A percentile compares a stretch with the other conserved stretches of the same genome.
Conservation (phyloP, 2,888 invertebrate species). For the Drosophila diplacantha region DNA sequence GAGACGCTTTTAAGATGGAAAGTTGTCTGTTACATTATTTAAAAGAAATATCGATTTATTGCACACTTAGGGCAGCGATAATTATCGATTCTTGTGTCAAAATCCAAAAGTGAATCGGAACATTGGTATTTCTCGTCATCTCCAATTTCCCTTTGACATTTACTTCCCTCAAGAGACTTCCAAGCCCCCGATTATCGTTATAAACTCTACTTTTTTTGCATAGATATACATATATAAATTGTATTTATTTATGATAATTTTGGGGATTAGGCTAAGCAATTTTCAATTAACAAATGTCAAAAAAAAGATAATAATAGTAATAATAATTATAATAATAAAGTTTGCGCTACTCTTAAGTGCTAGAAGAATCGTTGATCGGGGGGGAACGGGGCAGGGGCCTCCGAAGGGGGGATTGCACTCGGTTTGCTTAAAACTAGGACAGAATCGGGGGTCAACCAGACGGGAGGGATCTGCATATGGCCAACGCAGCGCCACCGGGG, state of each 20-base stretch:
- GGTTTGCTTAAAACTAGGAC: constrained; percentile 43
- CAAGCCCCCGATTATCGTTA: too few relatives aligned
- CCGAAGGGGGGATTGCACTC: constrained; percentile 51
- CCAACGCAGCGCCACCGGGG: constrained; percentile 21
- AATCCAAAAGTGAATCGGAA: too few relatives aligned
- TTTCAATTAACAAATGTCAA: constrained; percentile 58
- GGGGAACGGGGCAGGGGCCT: background rate
- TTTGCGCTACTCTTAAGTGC: constrained; percentile 38
- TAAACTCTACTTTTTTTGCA: background rate
- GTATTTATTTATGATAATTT: constrained; percentile 54
- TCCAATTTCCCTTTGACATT: too few relatives aligned
- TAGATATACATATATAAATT: constrained; percentile 44
- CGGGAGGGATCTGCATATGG: constrained; percentile 12
- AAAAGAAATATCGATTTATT: too few relatives aligned
- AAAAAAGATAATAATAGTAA: constrained; percentile 44
- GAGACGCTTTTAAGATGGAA: too few relatives aligned
- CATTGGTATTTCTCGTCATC: too few relatives aligned
- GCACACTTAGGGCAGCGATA: too few relatives aligned
- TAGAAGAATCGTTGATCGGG: constrained; percentile 20
- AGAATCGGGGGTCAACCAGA: constrained; percentile 1
- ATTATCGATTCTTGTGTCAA: too few relatives aligned
- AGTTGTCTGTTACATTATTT: too few relatives aligned
- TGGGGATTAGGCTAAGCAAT: constrained; percentile 53
- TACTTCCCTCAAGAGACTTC: background rate
- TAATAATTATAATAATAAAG: constrained; percentile 31